Percentiles rank a stretch among this genome's conserved stretches.
Evolutionary conservation across 2,888 invertebrate genomes (phyloP).

Genomic region (Argyresthia albistria): DNA sequence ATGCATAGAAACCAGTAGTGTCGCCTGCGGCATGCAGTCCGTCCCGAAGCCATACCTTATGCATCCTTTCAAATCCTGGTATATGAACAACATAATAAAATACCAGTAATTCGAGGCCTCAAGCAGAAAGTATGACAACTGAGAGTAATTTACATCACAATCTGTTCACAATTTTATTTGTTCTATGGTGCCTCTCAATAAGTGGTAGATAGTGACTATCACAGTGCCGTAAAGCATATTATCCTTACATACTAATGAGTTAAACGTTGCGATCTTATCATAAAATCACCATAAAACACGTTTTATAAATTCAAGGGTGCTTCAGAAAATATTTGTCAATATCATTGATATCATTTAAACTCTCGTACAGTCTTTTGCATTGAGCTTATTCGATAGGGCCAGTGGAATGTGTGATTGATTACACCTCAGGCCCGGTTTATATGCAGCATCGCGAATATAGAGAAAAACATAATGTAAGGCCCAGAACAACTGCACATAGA

Average conservation of each 20-base stretch:
- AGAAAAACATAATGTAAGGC: not conserved
- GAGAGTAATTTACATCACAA: not conserved
- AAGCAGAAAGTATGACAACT: not conserved
- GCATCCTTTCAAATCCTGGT: too few relatives aligned
- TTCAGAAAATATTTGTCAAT: conserved; percentile 57
- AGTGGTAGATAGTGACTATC: conserved; percentile 40
- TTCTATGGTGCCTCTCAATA: conserved; percentile 44
- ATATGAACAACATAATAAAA: too few relatives aligned
- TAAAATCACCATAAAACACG: conserved; percentile 64
- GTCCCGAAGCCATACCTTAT: too few relatives aligned
- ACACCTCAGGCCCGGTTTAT: conserved; percentile 21
- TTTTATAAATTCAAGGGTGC: conserved; percentile 56
- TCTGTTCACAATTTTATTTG: conserved; percentile 1
- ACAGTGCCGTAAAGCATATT: conserved; percentile 70
- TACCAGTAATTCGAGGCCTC: conserved; percentile 28
- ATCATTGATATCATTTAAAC: conserved; percentile 48
- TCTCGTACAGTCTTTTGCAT: conserved; percentile 65
- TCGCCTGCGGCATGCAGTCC: too few relatives aligned
- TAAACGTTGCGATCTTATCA: conserved; percentile 62
- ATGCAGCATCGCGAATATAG: conserved; percentile 12
- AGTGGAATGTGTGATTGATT: conserved; percentile 57
- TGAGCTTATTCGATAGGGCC: conserved; percentile 63
- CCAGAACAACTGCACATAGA: too few relatives aligned
- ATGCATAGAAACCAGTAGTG: too few relatives aligned
- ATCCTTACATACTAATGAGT: conserved; percentile 69